Base-by-base conservation (phyloP, 2,797 vertebrate genomes). In the Acanthopagrus latus region DNA sequence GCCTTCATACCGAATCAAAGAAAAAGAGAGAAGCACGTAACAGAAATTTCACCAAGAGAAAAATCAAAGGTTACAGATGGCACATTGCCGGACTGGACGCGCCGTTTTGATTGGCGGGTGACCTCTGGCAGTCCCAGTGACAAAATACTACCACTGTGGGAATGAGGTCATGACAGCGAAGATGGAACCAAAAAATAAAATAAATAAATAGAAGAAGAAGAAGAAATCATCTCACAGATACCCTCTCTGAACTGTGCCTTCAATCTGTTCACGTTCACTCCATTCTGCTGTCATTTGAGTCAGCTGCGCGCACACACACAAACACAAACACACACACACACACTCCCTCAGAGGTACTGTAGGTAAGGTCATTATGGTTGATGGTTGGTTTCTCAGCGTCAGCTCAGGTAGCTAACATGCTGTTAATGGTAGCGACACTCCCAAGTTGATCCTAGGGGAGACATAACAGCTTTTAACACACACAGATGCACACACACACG, bases 361-460 rank as follows among this genome's bases (percentile, higher is more conserved):
- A 20, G 21, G 18, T 48, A 20, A 20, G 38, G 81, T 64, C 68
- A 72, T 76, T 50, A 82, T 20, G 54, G 43, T 52, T 69, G 57
- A 81, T 71, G 41, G 21, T 21, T 81, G 76, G 47, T 70, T 81
- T 76, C 48, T 60, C 20, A 65, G 64, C 29, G 2, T 44, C 52
- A 50, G 46, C 72, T 59, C 81, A 79, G 77, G 82, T 88, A 89
- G 83, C 82, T 74, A 87, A 78, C 72, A 74, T 78, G 67, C 76
- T 82, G 71, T 71, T 86, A 70, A 81, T 82, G 82, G 75, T 59
- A 60, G 60, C 8, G 18, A 71, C 52, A 74, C 62, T 64, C 58
- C 73, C 78, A 69, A 17, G 69, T 67, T 66, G 66, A 47, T 69
- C 78, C 62, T 72, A 47, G 29, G 76, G 70, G 75, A 48, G 59